Evolutionary conservation across 2,797 vertebrate species (phyloP).

Genomic region (Lates japonicus): DNA sequence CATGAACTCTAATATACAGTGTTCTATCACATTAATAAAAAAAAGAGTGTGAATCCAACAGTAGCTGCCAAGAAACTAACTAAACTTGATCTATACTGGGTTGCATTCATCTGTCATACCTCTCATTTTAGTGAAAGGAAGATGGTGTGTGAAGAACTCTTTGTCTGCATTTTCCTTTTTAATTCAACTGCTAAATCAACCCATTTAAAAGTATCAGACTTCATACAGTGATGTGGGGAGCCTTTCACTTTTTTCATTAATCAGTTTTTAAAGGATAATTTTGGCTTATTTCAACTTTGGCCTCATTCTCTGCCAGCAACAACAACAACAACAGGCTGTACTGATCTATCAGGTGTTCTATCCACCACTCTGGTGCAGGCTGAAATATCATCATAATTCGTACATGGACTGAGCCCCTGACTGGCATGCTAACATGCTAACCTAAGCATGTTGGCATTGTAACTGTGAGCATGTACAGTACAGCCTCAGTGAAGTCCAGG

Average conservation of each 20-base stretch:
- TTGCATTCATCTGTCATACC: slow-evolving; percentile 50
- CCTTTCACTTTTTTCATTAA: not conserved
- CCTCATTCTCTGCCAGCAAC: not conserved
- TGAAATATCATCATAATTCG: not conserved
- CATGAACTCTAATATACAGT: slow-evolving; percentile 47
- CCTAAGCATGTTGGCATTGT: not conserved
- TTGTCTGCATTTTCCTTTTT: slow-evolving; percentile 19
- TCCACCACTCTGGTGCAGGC: not conserved
- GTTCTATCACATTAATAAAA: slow-evolving; percentile 35
- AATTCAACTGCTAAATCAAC: slow-evolving; percentile 8
- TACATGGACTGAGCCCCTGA: not conserved
- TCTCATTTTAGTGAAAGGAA: slow-evolving; percentile 38
- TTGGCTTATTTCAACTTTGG: slow-evolving; percentile 20
- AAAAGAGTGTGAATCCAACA: slow-evolving; percentile 54
- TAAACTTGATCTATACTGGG: slow-evolving; percentile 57
- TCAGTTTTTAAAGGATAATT: slow-evolving; percentile 31
- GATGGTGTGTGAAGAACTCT: not conserved
- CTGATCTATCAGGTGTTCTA: not conserved
- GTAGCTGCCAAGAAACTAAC: slow-evolving; percentile 72
- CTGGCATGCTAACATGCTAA: slow-evolving; percentile 1
- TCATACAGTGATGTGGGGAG: not conserved
- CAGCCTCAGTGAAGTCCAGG: not conserved
- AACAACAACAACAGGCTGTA: not conserved
- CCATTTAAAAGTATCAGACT: not conserved
- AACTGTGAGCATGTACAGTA: too few species aligned